Conservation (phyloP, 92 coral and sea anemone species). For the Phenganax stokvisi region DNA sequence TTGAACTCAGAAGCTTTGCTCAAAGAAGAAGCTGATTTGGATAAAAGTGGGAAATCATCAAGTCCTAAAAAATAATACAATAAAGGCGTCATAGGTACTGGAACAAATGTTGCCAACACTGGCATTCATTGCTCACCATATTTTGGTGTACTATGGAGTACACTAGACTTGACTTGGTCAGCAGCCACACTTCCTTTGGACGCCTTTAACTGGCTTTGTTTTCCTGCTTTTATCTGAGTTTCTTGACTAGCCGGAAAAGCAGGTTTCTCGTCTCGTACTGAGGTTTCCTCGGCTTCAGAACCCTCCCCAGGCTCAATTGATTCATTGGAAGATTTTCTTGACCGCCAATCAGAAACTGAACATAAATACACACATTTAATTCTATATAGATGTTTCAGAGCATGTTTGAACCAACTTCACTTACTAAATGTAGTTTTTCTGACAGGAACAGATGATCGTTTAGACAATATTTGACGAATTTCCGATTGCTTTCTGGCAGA, state of each 20-base stretch:
- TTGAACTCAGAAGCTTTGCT: neutral
- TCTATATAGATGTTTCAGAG: neutral
- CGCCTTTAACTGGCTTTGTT: neutral
- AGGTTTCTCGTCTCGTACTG: conserved; percentile 9
- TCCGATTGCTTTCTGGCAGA: conserved; percentile 69
- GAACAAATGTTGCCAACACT: neutral
- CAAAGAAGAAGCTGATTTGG: neutral
- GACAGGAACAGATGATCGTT: conserved; percentile 67
- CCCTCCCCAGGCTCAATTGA: neutral
- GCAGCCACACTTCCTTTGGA: neutral
- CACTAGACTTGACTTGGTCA: neutral
- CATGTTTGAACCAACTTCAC: neutral
- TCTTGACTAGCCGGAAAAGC: neutral
- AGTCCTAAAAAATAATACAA: neutral
- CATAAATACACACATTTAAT: neutral
- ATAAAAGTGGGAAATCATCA: conserved; percentile 32
- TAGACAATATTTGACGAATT: conserved; percentile 65
- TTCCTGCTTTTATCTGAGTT: neutral
- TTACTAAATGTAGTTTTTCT: conserved; percentile 64
- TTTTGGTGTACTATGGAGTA: conserved; percentile 1
- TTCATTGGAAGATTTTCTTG: conserved; percentile 1
- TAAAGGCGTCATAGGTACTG: neutral
- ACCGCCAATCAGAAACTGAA: conserved; percentile 27
- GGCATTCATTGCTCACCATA: neutral
- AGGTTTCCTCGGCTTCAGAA: conserved; percentile 4